Evolutionary conservation across 37 sponge, comb jelly and placozoan species (phyloP), one percentile per base, ranked within the genome.

Genomic region (Eunapius fragilis): DNA sequence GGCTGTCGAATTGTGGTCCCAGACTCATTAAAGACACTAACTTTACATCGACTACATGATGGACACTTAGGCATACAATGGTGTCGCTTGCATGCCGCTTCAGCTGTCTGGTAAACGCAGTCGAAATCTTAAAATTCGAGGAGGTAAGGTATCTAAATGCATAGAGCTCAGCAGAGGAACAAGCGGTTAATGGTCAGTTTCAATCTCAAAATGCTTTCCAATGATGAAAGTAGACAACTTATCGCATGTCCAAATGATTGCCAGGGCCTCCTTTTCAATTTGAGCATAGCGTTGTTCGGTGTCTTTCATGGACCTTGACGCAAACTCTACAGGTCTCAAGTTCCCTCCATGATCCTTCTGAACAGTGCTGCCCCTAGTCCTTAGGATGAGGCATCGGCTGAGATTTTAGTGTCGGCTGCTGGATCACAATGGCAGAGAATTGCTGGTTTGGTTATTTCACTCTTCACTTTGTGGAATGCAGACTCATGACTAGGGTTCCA

Each of bases 121-220:
- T 28, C 82, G 68, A 67, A 81, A 81, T 17, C 84, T 73, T 24
- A 83, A 74, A 14, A 83, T 37, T 73, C 84, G 74, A 27, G 84
- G 84, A 2, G 74, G 84, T 28, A 83, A 45, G 36, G 74, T 83
- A 73, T 71, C 74, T 45, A 83, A 36, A 24, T 17, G 34, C 38
- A 36, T 83, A 25, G 26, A 26, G 27, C 25, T 23, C 25, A 83
- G 75, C n/a, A n/a, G n/a, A 26, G 84, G 84, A 25, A 83, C 45
- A 38, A 72, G 74, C 22, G 74, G 84, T 24, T 83, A 72, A 24
- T 83, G 84, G 72, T 83, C 84, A 74, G 84, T 83, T 28, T 83
- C 45, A 23, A 79, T 28, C 24, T 24, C 27, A 47, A 79, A 25
- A 25, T 79, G 25, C 27, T 25, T 24, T 28, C 80, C 80, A 23